phyloP scores from a whole-genome alignment of 2,797 vertebrate genomes.

The Melanotaenia maccullochi region DNA sequence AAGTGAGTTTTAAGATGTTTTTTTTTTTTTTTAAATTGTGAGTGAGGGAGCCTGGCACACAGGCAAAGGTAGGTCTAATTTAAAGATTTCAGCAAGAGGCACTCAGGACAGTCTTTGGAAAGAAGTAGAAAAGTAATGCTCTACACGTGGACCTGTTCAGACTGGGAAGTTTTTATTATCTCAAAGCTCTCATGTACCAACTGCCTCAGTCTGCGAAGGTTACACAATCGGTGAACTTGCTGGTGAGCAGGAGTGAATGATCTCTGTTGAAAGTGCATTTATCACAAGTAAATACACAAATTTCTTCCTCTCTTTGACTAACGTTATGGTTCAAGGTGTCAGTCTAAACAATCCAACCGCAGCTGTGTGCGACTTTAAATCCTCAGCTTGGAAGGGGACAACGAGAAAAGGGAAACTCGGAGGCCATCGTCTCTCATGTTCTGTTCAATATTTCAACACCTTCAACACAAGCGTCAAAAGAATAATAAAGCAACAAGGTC shows the following conservation, averaged over 20 bases:
- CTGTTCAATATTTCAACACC: slow-evolving; percentile 89
- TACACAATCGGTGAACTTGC: slow-evolving; percentile 49
- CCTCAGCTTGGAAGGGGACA: slow-evolving; percentile 63
- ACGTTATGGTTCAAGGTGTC: slow-evolving; percentile 85
- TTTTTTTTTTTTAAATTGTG: no score
- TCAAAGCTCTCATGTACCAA: neutral
- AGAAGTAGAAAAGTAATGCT: neutral
- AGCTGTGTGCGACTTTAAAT: slow-evolving; percentile 74
- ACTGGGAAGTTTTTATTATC: neutral
- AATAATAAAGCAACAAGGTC: slow-evolving; percentile 87
- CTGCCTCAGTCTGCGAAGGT: slow-evolving; percentile 25
- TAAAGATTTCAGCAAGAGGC: neutral
- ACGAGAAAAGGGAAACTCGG: slow-evolving; percentile 73
- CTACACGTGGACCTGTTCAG: neutral
- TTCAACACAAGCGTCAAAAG: slow-evolving; percentile 83
- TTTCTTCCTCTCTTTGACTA: slow-evolving; percentile 80
- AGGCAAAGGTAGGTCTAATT: no score
- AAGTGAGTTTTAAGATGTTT: no score
- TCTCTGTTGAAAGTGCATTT: slow-evolving; percentile 71
- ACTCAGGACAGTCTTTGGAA: neutral
- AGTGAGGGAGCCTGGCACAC: no score
- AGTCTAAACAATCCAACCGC: slow-evolving; percentile 89
- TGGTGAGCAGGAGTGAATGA: slow-evolving; percentile 66
- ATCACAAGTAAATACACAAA: slow-evolving; percentile 79
- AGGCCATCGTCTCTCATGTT: slow-evolving; percentile 86